A percentile compares a stretch with the other conserved stretches of the same genome.
phyloP scores from a whole-genome alignment of 2,888 invertebrate genomes.

The Harpalus rufipes region DNA sequence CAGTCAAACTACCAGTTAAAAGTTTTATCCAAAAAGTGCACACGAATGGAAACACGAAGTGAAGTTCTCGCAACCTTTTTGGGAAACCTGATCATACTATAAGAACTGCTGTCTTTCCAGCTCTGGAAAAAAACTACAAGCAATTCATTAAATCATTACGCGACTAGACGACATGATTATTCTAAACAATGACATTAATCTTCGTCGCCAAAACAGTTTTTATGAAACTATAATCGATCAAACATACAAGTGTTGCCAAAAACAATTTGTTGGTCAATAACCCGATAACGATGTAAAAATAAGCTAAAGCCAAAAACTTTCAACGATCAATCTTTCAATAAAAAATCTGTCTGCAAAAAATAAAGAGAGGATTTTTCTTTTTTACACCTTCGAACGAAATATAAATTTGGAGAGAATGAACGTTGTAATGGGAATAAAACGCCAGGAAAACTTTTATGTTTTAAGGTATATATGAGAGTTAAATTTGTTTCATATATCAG shows the following conservation, averaged over 20 bases:
- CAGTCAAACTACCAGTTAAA: too few species aligned
- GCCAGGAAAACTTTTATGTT: background rate
- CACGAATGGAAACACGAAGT: too few species aligned
- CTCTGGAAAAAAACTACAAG: background rate
- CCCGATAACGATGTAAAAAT: constrained; percentile 42
- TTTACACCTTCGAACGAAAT: constrained; percentile 12
- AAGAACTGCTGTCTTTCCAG: too few species aligned
- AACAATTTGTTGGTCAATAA: constrained; percentile 48
- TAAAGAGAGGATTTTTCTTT: constrained; percentile 6
- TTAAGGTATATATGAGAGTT: background rate
- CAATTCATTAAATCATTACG: too few species aligned
- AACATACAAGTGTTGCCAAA: constrained; percentile 31
- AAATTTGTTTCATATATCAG: background rate
- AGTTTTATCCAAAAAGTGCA: too few species aligned
- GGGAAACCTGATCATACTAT: too few species aligned
- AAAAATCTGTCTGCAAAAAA: constrained; percentile 35
- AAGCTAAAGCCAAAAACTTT: constrained; percentile 33
- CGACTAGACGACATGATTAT: background rate
- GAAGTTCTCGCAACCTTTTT: too few species aligned
- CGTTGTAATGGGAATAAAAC: background rate
- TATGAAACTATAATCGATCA: constrained; percentile 27
- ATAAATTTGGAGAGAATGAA: constrained; percentile 21
- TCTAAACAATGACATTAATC: constrained; percentile 20
- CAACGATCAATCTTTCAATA: constrained; percentile 42
- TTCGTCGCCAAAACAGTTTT: background rate